Conservation (phyloP, 2,113 vertebrate genomes). For the Cyprinus carpio region DNA sequence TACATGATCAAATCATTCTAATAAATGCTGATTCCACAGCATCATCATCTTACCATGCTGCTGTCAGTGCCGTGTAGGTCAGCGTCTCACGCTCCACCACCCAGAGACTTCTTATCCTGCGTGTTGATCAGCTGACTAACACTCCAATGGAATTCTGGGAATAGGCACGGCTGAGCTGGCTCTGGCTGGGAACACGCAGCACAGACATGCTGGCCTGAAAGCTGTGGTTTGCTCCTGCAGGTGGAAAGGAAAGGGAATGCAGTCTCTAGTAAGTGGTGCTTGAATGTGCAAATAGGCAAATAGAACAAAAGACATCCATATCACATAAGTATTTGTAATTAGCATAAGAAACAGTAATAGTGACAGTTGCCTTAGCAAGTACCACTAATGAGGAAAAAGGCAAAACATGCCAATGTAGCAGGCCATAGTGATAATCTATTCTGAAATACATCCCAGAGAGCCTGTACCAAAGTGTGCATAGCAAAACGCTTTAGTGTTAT, state of each 20-base stretch:
- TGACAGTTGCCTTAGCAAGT: neutral
- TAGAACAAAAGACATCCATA: neutral
- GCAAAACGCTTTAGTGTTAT: conserved; percentile 94
- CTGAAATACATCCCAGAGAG: neutral
- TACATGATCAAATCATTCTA: neutral
- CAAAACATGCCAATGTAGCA: conserved; percentile 8
- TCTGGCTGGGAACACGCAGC: conserved; percentile 76
- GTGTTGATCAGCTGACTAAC: conserved; percentile 85
- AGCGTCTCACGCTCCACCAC: conserved; percentile 78
- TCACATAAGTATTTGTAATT: neutral
- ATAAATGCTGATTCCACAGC: neutral
- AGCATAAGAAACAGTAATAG: neutral
- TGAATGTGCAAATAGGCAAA: conserved; percentile 1
- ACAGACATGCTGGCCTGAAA: conserved; percentile 65
- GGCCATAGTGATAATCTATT: neutral
- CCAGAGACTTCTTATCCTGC: conserved; percentile 79
- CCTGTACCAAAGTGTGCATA: conserved; percentile 86
- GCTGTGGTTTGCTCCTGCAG: conserved; percentile 64
- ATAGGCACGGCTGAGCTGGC: conserved; percentile 73
- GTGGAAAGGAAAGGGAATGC: conserved; percentile 30
- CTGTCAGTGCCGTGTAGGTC: conserved; percentile 77
- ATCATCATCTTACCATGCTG: conserved; percentile 80
- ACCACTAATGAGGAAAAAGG: neutral
- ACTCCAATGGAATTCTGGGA: conserved; percentile 85
- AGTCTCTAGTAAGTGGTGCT: neutral